Evolutionary conservation across 2,113 vertebrate genomes (phyloP), one percentile per base, ranked within the genome.

Genomic region (Micronycteris hirsuta): DNA sequence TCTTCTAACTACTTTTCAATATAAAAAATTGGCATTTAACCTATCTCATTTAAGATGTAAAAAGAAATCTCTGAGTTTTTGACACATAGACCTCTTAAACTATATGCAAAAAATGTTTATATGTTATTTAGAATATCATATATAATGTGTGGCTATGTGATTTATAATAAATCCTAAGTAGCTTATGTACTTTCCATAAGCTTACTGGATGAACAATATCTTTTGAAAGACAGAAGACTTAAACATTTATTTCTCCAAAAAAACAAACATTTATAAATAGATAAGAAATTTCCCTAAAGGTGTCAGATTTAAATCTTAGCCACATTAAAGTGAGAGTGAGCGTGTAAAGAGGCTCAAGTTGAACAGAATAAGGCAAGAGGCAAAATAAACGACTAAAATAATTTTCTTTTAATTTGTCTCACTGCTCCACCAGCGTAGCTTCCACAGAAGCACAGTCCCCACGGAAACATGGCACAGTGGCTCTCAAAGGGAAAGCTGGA

Each of bases 221-320:
- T 95, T 95, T 81, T 81, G 3, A 68, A 78, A 92, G 68, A 65
- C 7, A 95, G 24, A 71, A 91, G 5, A 67, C 28, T 96, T 92
- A 82, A 82, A 52, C 49, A 94, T 91, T 93, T 91, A 86, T 89
- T 94, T 65, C 56, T 61, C 17, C 85, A 49, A 58, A 24, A 58
- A 38, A 81, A 19, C n/a, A n/a, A n/a, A n/a, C n/a, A n/a, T n/a
- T 85, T 88, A 65, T 17, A 82, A 92, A 63, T 28, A 17, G 9
- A 38, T 88, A 58, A 1, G 82, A 96, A 89, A 58, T 92, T 76
- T 89, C 4, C 36, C n/a, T 71, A 47, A 94, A 89, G 71, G 43
- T 78, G 10, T 63, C 26, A 78, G 24, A 96, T 76, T 85, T 90
- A 88, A 81, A 33, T 28, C 41, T 92, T 82, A 84, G 26, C 9